A percentile compares a stretch with the other conserved stretches of the same genome.
Conservation (phyloP, 1,140 invertebrate species). For the Hycleus cichorii region DNA sequence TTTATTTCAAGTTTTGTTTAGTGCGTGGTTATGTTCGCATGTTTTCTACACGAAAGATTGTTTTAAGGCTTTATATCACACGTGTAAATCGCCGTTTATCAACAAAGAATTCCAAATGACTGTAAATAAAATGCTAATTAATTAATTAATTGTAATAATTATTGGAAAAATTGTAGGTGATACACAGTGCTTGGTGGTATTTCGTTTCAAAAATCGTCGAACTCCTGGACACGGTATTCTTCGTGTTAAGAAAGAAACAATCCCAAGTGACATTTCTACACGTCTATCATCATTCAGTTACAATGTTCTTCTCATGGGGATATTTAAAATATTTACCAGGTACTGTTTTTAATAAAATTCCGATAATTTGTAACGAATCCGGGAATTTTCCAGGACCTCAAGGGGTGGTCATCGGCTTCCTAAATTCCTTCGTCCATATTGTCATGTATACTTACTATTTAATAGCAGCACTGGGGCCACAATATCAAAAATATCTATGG, state of each 20-base stretch:
- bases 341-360: slow-evolving; percentile 14
- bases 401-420: slow-evolving; percentile 50
- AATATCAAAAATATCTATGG: slow-evolving; percentile 65
- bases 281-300: slow-evolving; percentile 60
- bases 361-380: not conserved
- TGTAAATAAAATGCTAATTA: slow-evolving; percentile 13
- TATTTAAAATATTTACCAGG: slow-evolving; percentile 51
- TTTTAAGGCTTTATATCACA: slow-evolving; percentile 12
- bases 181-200: slow-evolving; percentile 43
- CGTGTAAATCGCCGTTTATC: slow-evolving; percentile 25
- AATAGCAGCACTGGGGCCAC: slow-evolving; percentile 60
- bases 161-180: slow-evolving; percentile 37
- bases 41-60: slow-evolving; percentile 29
- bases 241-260: slow-evolving; percentile 70
- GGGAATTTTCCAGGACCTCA: slow-evolving; percentile 43
- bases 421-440: slow-evolving; percentile 69
- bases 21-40: slow-evolving; percentile 35
- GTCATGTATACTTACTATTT: slow-evolving; percentile 73
- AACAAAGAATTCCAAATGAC: slow-evolving; percentile 26
- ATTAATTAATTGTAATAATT: not conserved
- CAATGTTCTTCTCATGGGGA: slow-evolving; percentile 51
- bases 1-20: slow-evolving; percentile 55
- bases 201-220: slow-evolving; percentile 55
- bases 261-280: slow-evolving; percentile 69
- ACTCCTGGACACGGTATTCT: slow-evolving; percentile 70